A percentile compares a stretch with the other conserved stretches of the same genome.
Evolutionary conservation across 2,113 vertebrate genomes (phyloP).

Genomic region (Struthio camelus): DNA sequence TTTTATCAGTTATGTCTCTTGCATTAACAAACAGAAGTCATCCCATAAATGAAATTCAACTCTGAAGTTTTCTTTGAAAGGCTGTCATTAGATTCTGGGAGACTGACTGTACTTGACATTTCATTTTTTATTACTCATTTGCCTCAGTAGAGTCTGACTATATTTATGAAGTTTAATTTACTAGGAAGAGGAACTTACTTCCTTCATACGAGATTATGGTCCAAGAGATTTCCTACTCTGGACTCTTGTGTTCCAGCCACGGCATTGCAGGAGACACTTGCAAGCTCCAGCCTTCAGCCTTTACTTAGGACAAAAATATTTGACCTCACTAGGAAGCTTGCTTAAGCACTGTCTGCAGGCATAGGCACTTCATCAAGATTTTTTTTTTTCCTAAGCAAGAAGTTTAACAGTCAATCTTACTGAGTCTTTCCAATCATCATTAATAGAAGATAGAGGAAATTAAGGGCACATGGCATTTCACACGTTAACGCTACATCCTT

Average conservation of each 20-base stretch:
- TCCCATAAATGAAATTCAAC: background rate
- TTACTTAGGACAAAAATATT: background rate
- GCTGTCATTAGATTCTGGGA: background rate
- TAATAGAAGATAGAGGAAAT: background rate
- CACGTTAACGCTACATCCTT: background rate
- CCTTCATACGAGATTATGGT: background rate
- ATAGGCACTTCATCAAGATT: background rate
- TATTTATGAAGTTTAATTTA: background rate
- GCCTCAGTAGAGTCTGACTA: background rate
- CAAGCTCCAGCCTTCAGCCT: background rate
- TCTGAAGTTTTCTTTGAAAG: constrained; percentile 7
- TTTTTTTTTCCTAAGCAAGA: background rate
- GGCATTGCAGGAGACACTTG: background rate
- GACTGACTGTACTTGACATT: background rate
- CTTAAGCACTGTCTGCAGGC: background rate
- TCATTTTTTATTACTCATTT: background rate
- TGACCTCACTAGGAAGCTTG: background rate
- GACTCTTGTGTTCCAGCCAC: background rate
- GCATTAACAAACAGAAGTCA: background rate
- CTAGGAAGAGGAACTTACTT: background rate
- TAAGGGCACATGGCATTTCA: background rate
- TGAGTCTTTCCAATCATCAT: background rate
- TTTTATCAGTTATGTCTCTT: background rate
- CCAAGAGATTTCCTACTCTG: background rate
- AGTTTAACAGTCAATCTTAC: background rate